Base-by-base conservation (phyloP, 2,888 invertebrate genomes). In the Aleiodes leptofemur region DNA sequence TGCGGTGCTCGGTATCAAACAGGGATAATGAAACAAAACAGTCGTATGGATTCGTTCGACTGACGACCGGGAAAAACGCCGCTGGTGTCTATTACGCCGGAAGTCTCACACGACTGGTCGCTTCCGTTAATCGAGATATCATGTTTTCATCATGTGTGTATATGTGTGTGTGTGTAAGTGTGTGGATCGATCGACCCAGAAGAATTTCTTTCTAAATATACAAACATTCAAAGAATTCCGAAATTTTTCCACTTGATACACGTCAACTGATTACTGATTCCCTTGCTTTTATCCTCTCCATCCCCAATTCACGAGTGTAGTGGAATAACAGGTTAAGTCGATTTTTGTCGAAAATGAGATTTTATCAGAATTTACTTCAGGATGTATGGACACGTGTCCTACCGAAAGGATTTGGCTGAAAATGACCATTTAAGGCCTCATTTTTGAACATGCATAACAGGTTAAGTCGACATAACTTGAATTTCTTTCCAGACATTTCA, bases 11-110 rank as follows among this genome's bases (percentile, higher is more conserved):
- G 51, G 48, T 72, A 68, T 73, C 73, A 57, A 34, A 64, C 43
- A 48, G 64, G 23, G 43, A 16, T 14, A 16, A 51, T 29, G 14
- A 68, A 43, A 38, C 50, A 72, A 72, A 43, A 76, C 72, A 59
- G 43, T 76, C 57, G 53, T 76, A 76, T 69, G 76, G 72, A 53
- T 72, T 72, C 72, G 51, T 34, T 50, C 16, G 16, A 72, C 56
- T 34, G 14, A 13, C 34, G 23, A 43, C 14, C 11, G 9, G 50
- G 31, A 31, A 50, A 71, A 57, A n/a, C 38, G 43, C 43, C 43
- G 9, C 53, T 16, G 82, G 81, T 82, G 80, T 83, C 81, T 68
- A 82, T 82, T 80, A 78, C 83, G 76, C 80, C 83, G 84, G 84
- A 84, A 83, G 82, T 82, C 81, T 83, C 82, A 77, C 76, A 74